A percentile compares a stretch with the other conserved stretches of the same genome.
Conservation (phyloP, 2,888 invertebrate species). For the Agrochola circellaris region DNA sequence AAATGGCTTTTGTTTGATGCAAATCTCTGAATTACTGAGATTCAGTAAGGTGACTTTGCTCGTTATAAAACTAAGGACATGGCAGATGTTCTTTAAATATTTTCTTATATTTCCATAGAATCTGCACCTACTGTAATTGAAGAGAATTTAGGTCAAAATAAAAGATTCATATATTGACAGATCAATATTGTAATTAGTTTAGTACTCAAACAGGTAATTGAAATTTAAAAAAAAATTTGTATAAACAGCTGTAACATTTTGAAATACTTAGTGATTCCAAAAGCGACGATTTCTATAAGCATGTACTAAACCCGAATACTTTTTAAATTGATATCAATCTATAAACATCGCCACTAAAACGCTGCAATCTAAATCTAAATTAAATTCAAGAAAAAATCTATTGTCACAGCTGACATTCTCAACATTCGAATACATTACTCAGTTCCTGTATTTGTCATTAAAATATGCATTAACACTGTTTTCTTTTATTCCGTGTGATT, state of each 20-base stretch:
- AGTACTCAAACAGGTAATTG: not conserved
- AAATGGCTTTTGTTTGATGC: conserved; percentile 49
- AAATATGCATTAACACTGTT: conserved; percentile 65
- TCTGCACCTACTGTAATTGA: not conserved
- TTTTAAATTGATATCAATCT: conserved; percentile 19
- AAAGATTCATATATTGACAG: not conserved
- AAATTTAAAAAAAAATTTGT: not conserved
- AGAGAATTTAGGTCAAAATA: not conserved
- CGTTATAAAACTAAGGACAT: not conserved
- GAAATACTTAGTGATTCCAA: not conserved
- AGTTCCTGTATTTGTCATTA: conserved; percentile 68
- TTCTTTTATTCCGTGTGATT: conserved; percentile 67
- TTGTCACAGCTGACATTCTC: conserved; percentile 53
- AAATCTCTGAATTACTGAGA: conserved; percentile 19
- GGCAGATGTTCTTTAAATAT: not conserved
- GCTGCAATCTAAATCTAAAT: conserved; percentile 40
- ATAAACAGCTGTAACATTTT: not conserved
- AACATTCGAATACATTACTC: conserved; percentile 61
- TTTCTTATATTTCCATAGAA: not conserved
- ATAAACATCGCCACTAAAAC: conserved; percentile 25
- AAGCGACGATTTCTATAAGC: not conserved
- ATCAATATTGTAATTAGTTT: not conserved
- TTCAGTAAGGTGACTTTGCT: conserved; percentile 16
- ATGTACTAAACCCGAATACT: not conserved
- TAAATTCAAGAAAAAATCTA: conserved; percentile 42